A percentile compares a stretch with the other conserved stretches of the same genome.
Conservation (phyloP, 2,113 vertebrate species). For the Thamnaconus septentrionalis region DNA sequence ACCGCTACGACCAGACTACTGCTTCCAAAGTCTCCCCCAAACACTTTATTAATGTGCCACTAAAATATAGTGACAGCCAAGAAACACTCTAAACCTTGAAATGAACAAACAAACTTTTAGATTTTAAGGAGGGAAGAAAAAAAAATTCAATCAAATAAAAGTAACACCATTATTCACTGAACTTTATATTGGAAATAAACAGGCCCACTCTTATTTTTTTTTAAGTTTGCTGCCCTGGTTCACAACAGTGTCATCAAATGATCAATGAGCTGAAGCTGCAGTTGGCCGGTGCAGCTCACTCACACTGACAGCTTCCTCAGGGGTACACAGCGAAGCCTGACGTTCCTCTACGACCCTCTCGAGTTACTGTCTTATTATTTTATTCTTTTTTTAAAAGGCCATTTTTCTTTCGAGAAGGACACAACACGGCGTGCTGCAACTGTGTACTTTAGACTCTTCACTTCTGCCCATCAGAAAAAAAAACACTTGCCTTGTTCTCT, state of each 20-base stretch:
- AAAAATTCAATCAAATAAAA: slow-evolving; percentile 42
- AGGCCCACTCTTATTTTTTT: neutral
- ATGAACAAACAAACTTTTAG: slow-evolving; percentile 24
- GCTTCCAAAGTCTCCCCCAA: slow-evolving; percentile 25
- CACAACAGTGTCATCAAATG: slow-evolving; percentile 36
- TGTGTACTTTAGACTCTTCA: slow-evolving; percentile 9
- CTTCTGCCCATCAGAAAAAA: neutral
- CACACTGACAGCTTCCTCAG: slow-evolving; percentile 35
- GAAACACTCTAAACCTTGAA: slow-evolving; percentile 21
- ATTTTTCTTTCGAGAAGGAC: slow-evolving; percentile 17
- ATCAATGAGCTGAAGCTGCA: slow-evolving; percentile 43
- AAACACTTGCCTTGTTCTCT: neutral
- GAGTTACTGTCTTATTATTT: slow-evolving; percentile 27
- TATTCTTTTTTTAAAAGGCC: slow-evolving; percentile 32
- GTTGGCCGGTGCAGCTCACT: slow-evolving; percentile 47
- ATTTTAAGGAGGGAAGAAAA: slow-evolving; percentile 11
- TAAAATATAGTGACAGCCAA: slow-evolving; percentile 27
- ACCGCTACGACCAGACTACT: slow-evolving; percentile 11
- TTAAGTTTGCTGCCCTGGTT: slow-evolving; percentile 26
- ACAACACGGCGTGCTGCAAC: neutral
- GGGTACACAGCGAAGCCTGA: slow-evolving; percentile 29
- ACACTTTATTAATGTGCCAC: slow-evolving; percentile 17
- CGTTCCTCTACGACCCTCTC: neutral
- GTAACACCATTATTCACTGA: slow-evolving; percentile 26
- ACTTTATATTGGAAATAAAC: slow-evolving; percentile 22